phyloP scores from a whole-genome alignment of 2,113 vertebrate genomes.

The Shinisaurus crocodilurus region DNA sequence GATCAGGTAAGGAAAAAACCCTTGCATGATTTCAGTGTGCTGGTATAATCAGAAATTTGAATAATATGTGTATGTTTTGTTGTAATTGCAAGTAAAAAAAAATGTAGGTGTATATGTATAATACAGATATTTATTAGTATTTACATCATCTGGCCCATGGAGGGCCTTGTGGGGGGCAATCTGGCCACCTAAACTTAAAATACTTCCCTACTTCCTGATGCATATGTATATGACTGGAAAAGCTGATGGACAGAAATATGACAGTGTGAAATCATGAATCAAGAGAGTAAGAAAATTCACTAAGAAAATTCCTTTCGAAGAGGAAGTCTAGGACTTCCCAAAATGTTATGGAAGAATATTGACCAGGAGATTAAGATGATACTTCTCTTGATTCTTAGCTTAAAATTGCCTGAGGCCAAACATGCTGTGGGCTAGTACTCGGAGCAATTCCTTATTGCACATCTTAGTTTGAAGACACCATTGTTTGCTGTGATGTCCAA shows the following conservation, averaged over 20 bases:
- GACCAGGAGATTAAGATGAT: background rate
- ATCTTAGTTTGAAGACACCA: background rate
- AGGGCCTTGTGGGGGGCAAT: too few species aligned
- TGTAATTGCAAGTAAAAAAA: too few species aligned
- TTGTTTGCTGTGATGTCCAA: background rate
- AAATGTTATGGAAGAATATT: background rate
- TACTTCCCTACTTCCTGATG: too few species aligned
- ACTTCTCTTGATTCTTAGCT: background rate
- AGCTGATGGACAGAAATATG: background rate
- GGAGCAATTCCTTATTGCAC: background rate
- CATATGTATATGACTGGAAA: background rate
- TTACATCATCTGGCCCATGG: too few species aligned
- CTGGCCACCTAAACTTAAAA: too few species aligned
- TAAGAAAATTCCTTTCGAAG: background rate
- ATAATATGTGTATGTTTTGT: too few species aligned
- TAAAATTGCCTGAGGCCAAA: background rate
- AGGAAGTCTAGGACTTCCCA: background rate
- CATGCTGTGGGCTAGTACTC: background rate
- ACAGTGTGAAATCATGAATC: background rate
- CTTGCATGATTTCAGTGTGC: background rate
- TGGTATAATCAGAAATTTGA: background rate
- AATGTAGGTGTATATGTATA: too few species aligned
- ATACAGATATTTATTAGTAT: too few species aligned
- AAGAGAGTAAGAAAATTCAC: background rate
- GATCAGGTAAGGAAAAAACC: background rate